A percentile compares a stretch with the other conserved stretches of the same genome.
Conservation (phyloP, 2,797 vertebrate genomes). For the Phylloscopus collybita region DNA sequence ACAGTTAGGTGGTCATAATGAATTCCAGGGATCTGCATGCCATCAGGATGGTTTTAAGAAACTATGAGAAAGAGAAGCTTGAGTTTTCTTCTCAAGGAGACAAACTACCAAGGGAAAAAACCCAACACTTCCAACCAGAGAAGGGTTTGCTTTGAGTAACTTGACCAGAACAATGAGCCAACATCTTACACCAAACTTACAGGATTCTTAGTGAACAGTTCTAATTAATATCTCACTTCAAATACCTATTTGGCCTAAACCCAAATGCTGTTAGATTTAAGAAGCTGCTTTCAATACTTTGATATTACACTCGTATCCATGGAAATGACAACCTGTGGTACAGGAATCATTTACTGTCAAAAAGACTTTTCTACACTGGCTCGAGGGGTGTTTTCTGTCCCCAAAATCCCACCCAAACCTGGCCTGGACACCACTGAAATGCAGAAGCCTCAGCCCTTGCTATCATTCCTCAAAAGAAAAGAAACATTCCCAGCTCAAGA, state of each 20-base stretch:
- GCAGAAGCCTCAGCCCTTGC: not conserved
- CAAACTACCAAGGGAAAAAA: not conserved
- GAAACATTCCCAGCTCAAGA: not conserved
- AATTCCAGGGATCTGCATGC: not conserved
- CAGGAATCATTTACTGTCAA: not conserved
- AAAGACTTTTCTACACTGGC: not conserved
- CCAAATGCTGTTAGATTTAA: not conserved
- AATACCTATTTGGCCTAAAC: not conserved
- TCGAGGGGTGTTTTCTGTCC: not conserved
- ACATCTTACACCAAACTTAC: not conserved
- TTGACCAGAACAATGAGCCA: not conserved
- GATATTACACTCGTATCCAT: fast-evolving
- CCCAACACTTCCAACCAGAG: not conserved
- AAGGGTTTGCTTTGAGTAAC: not conserved
- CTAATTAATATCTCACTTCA: not conserved
- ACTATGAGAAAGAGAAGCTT: not conserved
- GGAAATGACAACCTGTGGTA: not conserved
- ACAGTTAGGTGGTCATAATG: not conserved
- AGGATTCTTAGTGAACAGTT: not conserved
- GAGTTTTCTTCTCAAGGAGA: not conserved
- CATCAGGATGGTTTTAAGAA: not conserved
- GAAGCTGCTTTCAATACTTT: not conserved
- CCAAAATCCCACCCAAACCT: not conserved
- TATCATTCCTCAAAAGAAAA: not conserved
- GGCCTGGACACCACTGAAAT: not conserved